Evolutionary conservation across 2,797 vertebrate genomes (phyloP).

Genomic region (Gymnocypris eckloni): DNA sequence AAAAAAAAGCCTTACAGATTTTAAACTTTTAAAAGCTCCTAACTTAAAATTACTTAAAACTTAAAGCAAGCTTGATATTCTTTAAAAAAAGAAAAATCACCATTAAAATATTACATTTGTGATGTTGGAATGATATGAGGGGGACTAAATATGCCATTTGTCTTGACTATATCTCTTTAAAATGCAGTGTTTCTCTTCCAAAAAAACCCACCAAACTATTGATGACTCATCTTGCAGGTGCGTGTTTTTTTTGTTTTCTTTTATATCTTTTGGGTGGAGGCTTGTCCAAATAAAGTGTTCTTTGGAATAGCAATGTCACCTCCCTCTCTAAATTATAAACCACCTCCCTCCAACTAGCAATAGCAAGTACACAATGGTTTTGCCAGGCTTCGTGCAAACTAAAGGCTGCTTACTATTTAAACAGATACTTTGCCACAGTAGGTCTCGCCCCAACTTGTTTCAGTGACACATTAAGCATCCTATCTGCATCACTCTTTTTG

Average conservation of each 20-base stretch:
- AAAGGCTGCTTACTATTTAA: constrained; percentile 16
- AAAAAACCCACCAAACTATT: neutral
- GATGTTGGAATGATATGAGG: neutral
- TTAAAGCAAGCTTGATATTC: too few relatives aligned
- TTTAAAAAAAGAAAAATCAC: neutral
- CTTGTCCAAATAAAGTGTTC: neutral
- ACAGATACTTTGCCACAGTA: neutral
- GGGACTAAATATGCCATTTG: neutral
- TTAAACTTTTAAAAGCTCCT: neutral
- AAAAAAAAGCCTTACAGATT: neutral
- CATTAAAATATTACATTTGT: neutral
- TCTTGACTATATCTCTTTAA: neutral
- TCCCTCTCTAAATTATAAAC: neutral
- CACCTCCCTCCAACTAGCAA: neutral
- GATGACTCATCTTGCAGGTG: neutral
- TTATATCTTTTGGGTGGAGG: neutral
- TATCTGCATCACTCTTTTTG: neutral
- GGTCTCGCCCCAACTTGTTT: neutral
- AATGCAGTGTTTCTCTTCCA: neutral
- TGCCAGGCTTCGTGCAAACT: neutral
- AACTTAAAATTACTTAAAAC: neutral
- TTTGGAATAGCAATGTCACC: neutral
- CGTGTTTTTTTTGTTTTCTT: neutral
- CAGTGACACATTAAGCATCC: neutral
- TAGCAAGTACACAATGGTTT: neutral